These are phyloP conservation scores for Carcinoscorpius rotundicauda DNA, from an alignment of 1,140 invertebrate genomes.

Conservation along the genomic window DNA sequence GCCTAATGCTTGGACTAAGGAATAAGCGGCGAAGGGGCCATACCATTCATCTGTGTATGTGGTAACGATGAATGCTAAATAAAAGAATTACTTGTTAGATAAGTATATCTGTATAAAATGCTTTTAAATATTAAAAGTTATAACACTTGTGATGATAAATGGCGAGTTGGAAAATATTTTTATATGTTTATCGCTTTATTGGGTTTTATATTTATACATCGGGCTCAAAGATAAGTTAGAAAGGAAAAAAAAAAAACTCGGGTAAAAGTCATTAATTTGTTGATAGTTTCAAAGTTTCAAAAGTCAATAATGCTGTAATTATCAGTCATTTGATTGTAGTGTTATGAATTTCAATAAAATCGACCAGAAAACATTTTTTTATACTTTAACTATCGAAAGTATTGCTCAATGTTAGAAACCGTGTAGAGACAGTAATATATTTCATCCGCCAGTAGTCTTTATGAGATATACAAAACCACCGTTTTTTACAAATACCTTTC, in stretches of 20 bases:
- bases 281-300: neutral
- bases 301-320: neutral
- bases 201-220: neutral
- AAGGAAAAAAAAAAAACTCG: neutral
- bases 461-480: neutral
- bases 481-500: too few relatives aligned
- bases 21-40: conserved; percentile 15
- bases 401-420: neutral
- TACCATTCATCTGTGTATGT: conserved; percentile 16
- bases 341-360: neutral
- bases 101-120: neutral
- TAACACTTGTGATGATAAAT: neutral
- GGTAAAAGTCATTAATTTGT: neutral
- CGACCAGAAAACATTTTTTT: neutral
- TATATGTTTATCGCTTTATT: neutral
- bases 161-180: neutral
- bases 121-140: neutral
- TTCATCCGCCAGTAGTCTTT: conserved; percentile 1
- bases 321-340: neutral
- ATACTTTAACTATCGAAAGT: neutral
- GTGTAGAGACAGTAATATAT: conserved; percentile 4
- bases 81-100: neutral
- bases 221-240: neutral
- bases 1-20: conserved; percentile 13
- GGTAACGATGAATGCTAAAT: conserved; percentile 8